Evolutionary conservation across 2,797 vertebrate species (phyloP).

Genomic region (Rhinichthys osculus): DNA sequence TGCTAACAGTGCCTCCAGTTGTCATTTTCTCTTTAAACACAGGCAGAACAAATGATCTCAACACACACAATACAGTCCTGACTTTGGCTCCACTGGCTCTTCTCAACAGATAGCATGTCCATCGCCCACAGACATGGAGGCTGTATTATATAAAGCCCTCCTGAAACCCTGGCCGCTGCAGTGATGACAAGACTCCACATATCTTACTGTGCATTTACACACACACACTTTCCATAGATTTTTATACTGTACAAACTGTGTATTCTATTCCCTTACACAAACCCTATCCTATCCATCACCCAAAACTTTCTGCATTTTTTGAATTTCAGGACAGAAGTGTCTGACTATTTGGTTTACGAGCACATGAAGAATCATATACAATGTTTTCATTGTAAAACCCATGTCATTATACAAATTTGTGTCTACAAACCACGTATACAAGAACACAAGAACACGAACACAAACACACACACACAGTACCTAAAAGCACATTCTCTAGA

Average conservation of each 20-base stretch:
- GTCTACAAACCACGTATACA: too few species aligned
- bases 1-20: conserved; percentile 8
- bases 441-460: background rate
- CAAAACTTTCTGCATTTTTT: background rate
- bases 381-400: too few species aligned
- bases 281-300: background rate
- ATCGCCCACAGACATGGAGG: conserved; percentile 53
- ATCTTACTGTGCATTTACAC: background rate
- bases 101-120: conserved; percentile 26
- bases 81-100: conserved; percentile 28
- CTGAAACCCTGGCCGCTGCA: conserved; percentile 20
- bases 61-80: conserved; percentile 33
- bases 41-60: conserved; percentile 44
- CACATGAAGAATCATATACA: too few species aligned
- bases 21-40: conserved; percentile 12
- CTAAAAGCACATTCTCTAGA: conserved; percentile 36
- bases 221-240: background rate
- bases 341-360: too few species aligned
- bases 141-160: conserved; percentile 53
- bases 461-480: background rate
- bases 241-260: background rate
- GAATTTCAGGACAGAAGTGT: too few species aligned
- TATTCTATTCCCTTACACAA: background rate
- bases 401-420: too few species aligned
- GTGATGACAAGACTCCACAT: conserved; percentile 17